phyloP scores from a whole-genome alignment of 2,797 vertebrate species.

The Amblyraja radiata region DNA sequence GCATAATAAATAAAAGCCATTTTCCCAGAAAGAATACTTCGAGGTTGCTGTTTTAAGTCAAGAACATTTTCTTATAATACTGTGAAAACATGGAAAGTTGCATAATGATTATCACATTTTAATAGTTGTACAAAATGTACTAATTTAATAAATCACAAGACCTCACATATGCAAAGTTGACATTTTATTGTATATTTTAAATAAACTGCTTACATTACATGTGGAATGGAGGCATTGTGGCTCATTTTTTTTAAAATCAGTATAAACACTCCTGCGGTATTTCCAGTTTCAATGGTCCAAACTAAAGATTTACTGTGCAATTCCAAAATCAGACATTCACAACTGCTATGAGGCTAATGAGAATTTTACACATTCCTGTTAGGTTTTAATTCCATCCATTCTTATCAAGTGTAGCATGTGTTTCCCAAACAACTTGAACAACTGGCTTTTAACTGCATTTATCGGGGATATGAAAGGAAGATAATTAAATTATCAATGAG shows the following conservation, averaged over 20 bases:
- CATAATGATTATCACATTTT: neutral
- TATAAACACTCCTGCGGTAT: conserved; percentile 42
- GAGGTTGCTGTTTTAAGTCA: neutral
- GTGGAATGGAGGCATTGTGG: conserved; percentile 55
- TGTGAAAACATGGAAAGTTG: too few relatives aligned
- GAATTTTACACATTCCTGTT: conserved; percentile 1
- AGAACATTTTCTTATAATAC: too few relatives aligned
- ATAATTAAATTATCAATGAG: conserved; percentile 32
- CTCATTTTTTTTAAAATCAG: conserved; percentile 45
- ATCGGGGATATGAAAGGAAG: conserved; percentile 24
- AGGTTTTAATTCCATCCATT: conserved; percentile 33
- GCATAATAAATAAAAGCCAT: neutral
- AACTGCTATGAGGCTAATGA: neutral
- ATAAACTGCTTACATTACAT: conserved; percentile 54
- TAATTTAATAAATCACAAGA: conserved; percentile 5
- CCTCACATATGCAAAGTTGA: conserved; percentile 49
- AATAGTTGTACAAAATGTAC: neutral
- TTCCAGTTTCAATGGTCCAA: conserved; percentile 39
- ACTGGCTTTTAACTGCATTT: conserved; percentile 22
- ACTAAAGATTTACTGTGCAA: conserved; percentile 30
- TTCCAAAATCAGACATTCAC: conserved; percentile 29
- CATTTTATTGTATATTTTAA: conserved; percentile 66
- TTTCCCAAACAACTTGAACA: conserved; percentile 43
- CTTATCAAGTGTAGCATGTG: neutral
- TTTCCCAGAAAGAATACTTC: neutral